Conservation (phyloP, 1,140 invertebrate species). For the Conus betulinus region DNA sequence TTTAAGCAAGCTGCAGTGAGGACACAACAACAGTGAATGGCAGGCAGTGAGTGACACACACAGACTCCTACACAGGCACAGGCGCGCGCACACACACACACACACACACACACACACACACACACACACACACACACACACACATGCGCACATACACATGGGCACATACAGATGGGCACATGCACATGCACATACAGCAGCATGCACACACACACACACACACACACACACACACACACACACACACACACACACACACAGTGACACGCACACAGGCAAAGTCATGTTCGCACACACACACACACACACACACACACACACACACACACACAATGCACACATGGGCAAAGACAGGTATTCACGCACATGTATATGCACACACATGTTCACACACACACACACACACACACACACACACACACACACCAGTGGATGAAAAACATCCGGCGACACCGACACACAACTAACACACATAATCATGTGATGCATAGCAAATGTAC, state of each 20-base stretch:
- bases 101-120: not conserved
- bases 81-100: not conserved
- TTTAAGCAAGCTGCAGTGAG: constrained; percentile 60
- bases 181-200: not conserved
- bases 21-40: not conserved
- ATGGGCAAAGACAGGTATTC: not conserved
- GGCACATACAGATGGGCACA: not conserved
- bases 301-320: not conserved
- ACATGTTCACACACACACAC: not conserved
- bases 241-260: constrained; percentile 3
- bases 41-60: not conserved
- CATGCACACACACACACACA: not conserved
- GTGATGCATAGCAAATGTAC: too few species aligned
- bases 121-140: not conserved
- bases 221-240: not conserved
- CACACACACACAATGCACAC: not conserved
- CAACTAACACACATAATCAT: too few species aligned
- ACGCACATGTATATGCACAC: not conserved
- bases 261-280: too few species aligned
- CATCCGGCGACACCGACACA: too few species aligned
- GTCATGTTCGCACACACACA: not conserved
- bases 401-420: not conserved
- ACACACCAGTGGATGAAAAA: too few species aligned
- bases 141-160: not conserved
- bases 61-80: not conserved